Base-by-base conservation (phyloP, 2,797 vertebrate genomes). In the Cuculus canorus region DNA sequence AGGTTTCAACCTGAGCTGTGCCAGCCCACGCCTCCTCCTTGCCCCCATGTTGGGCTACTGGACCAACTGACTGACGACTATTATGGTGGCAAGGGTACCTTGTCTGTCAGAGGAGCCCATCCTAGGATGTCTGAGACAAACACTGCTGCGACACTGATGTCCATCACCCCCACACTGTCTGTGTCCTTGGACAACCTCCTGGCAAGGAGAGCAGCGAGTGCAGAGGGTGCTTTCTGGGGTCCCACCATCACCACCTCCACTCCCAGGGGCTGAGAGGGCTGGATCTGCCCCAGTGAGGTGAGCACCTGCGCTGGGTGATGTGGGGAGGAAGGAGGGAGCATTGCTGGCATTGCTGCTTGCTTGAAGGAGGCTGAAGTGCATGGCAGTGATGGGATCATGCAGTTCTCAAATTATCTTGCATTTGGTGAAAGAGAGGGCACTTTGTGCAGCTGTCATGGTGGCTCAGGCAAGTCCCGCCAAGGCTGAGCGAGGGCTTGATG, bases 61-160 rank as follows among this genome's bases (percentile, higher is more conserved):
- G 48, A n/a, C 30, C 0, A 0, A 30, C 22, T 4, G 10, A 13
- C 15, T 1, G 11, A 27, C 2, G 3, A 30, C 21, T 61, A 32
- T 39, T 11, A 9, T 0, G 8, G 37, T 6, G 7, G 5, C 39
- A 35, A 50, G 54, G 0, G 3, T 18, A 14, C 19, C 48, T 68
- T 61, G 18, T 17, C 64, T 3, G 0, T 47, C 54, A 65, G 78
- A 37, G 81, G 50, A 71, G 27, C 16, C 52, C 56, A 59, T 18
- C 11, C 33, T 0, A 1, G 22, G 4, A 25, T 0, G 4, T 16
- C 61, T 75, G 61, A 1, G 4, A 48, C 35, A 70, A 64, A 7
- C 22, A 10, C 17, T n/a, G 65, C 43, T 73, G 52, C 0, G 0
- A 48, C 11, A 5, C 23, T 6, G 8, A 18, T 0, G 0, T 48